phyloP scores from a whole-genome alignment of 2,797 vertebrate genomes.

The Natrix natrix region DNA sequence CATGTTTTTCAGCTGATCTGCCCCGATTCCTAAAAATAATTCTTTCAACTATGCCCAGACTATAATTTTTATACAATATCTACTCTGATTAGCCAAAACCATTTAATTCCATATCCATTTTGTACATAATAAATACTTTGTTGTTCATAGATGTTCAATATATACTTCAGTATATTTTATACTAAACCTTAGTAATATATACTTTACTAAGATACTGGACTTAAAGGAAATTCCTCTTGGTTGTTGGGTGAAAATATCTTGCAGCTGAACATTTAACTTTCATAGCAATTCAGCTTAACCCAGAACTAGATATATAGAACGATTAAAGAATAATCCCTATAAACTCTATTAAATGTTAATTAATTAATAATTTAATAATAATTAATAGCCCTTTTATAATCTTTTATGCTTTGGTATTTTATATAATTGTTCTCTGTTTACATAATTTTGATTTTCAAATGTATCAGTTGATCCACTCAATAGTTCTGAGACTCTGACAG shows the following conservation, averaged over 20 bases:
- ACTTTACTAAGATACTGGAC: conserved; percentile 22
- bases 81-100: background rate
- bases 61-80: background rate
- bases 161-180: conserved; percentile 27
- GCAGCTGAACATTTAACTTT: background rate
- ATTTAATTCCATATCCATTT: background rate
- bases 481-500: conserved; percentile 47
- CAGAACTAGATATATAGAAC: background rate
- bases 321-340: background rate
- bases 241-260: background rate
- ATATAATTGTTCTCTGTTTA: conserved; percentile 48
- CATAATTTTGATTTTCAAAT: conserved; percentile 32
- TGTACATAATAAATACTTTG: background rate
- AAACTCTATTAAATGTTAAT: background rate
- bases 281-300: background rate
- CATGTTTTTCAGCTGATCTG: background rate
- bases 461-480: conserved; percentile 39
- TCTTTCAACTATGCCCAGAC: background rate
- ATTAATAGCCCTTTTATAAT: conserved; percentile 6
- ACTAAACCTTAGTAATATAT: conserved; percentile 15
- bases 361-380: background rate
- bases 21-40: background rate
- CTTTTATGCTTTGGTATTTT: conserved; percentile 37
- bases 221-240: conserved; percentile 2
- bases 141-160: background rate